Conservation (phyloP, 2,888 invertebrate genomes). For the Drosophila affinis region DNA sequence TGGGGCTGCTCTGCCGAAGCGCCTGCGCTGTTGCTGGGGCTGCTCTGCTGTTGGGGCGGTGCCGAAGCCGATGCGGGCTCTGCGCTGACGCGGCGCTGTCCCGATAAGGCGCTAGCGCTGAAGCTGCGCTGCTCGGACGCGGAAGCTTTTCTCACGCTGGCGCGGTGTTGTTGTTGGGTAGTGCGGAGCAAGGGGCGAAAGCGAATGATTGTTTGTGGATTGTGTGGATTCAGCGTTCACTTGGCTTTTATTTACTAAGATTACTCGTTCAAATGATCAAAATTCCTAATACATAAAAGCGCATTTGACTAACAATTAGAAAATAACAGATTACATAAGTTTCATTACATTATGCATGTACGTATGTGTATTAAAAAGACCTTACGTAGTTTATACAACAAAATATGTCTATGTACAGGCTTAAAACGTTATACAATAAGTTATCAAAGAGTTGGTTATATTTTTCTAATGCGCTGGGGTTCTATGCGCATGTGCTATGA, state of each 20-base stretch:
- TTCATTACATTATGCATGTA: conserved; percentile 1
- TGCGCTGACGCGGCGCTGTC: no score
- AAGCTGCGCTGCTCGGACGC: no score
- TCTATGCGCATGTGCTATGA: conserved; percentile 50
- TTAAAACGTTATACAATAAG: conserved; percentile 44
- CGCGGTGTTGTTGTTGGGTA: no score
- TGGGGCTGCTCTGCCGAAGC: no score
- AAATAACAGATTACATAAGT: conserved; percentile 62
- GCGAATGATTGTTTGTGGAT: no score
- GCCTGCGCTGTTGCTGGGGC: no score
- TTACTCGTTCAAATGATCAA: conserved; percentile 47
- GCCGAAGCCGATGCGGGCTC: no score
- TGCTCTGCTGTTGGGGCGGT: no score
- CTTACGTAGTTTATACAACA: conserved; percentile 63
- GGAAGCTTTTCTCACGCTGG: no score
- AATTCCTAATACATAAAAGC: conserved; percentile 68
- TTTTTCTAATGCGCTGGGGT: conserved; percentile 20
- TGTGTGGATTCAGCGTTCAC: conserved; percentile 22
- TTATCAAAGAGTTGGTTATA: conserved; percentile 21
- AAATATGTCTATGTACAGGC: conserved; percentile 64
- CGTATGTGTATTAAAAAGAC: conserved; percentile 56
- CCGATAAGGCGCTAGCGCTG: no score
- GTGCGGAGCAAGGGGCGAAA: not conserved
- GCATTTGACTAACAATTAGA: conserved; percentile 65
- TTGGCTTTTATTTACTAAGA: conserved; percentile 51